Conservation (phyloP, 2,888 invertebrate species). For the Eudasyphora cyanicolor region DNA sequence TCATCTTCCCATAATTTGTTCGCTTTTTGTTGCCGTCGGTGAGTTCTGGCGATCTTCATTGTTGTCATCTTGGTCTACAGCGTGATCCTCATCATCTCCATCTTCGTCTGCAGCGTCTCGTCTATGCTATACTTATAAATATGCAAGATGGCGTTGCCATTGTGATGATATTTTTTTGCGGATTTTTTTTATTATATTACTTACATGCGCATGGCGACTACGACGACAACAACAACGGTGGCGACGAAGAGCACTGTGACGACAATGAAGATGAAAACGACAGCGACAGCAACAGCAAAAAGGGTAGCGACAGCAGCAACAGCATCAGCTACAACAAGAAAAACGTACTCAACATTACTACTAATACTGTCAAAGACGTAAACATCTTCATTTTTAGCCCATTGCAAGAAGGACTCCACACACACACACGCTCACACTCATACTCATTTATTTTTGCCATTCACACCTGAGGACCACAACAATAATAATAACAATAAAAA, state of each 20-base stretch:
- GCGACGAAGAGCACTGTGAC: background rate
- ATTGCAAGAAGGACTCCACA: slow-evolving; percentile 16
- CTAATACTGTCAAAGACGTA: slow-evolving; percentile 61
- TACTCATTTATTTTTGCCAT: slow-evolving; percentile 50
- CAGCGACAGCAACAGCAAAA: slow-evolving; percentile 1
- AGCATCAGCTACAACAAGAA: too few species aligned
- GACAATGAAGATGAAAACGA: background rate
- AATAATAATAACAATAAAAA: slow-evolving; percentile 15
- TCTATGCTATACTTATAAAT: slow-evolving; percentile 58
- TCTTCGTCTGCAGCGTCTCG: background rate
- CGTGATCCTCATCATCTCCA: background rate
- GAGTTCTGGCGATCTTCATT: background rate
- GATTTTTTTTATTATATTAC: slow-evolving; percentile 58
- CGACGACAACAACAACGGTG: slow-evolving; percentile 24
- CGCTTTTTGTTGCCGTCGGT: background rate
- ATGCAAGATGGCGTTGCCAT: slow-evolving; percentile 67
- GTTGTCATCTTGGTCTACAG: background rate
- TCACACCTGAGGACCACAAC: slow-evolving; percentile 62
- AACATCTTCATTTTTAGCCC: slow-evolving; percentile 66
- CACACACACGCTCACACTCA: background rate
- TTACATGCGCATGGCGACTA: slow-evolving; percentile 52
- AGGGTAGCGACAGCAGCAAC: slow-evolving; percentile 12
- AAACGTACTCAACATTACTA: slow-evolving; percentile 51
- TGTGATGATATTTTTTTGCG: too few species aligned
- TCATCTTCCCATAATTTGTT: background rate